Evolutionary conservation across 1,140 invertebrate genomes (phyloP), one percentile per base, ranked within the genome.

Genomic region (Apis cerana): DNA sequence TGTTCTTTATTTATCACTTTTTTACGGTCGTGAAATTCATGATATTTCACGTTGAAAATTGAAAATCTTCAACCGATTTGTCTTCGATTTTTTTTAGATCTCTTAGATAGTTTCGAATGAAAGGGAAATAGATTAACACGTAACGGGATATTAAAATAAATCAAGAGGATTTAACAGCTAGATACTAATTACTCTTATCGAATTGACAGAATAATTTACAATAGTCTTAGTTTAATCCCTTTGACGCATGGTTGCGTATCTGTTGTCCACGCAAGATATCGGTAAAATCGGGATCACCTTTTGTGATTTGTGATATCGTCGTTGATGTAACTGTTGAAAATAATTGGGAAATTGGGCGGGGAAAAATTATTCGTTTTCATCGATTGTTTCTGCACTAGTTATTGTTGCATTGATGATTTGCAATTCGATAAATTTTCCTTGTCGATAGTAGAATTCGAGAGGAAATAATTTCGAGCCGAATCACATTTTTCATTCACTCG

Each of bases 101-200:
- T 43, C 11, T 43, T 4, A 2, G 0, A 21, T 17, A 33, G 8
- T 13, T 43, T 70, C 19, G 23, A 50, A 62, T 33, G 10, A 70
- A 70, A n/a, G n/a, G n/a, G n/a, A n/a, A n/a, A 50, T 27, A 52
- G n/a, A 3, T 17, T 15, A 19, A 27, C 33, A 33, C 43, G 50
- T 23, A 19, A 9, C 21, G 5, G 43, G 43, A 9, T 11, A 7
- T 56, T 12, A 50, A 56, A 43, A 43, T 43, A 43, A 43, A 43
- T 43, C 33, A 43, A 43, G 61, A 33, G 61, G 15, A 75, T 54
- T 75, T 80, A 65, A 64, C 21, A 23, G 70, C n/a, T 21, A 23
- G 33, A n/a, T 56, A 21, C 19, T 80, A 54, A 80, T 80, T 80
- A 64, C 79, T 75, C 33, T 75, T 80, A 75, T 80, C 79, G 70